A percentile compares a stretch with the other conserved stretches of the same genome.
phyloP scores from a whole-genome alignment of 1,140 invertebrate genomes.

The Drosophila teissieri region DNA sequence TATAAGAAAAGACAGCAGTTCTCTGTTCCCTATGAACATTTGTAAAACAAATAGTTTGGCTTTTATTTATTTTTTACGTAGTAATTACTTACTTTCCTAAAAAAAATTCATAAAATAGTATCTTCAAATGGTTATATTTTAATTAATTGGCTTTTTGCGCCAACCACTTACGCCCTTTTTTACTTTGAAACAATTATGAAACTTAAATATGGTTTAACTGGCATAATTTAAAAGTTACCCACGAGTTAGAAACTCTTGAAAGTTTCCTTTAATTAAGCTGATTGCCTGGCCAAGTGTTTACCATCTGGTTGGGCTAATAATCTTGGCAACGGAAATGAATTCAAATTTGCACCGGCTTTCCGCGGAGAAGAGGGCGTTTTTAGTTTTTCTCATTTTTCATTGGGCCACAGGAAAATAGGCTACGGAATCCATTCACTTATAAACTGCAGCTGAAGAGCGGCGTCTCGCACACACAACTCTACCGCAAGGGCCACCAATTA shows the following conservation, averaged over 20 bases:
- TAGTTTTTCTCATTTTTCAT: not conserved
- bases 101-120: too few relatives aligned
- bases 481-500: constrained; percentile 64
- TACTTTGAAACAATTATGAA: too few relatives aligned
- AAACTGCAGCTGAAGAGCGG: not conserved
- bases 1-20: too few relatives aligned
- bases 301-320: not conserved
- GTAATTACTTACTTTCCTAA: too few relatives aligned
- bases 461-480: constrained; percentile 17
- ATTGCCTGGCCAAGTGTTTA: constrained; percentile 1
- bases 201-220: too few relatives aligned
- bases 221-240: not conserved
- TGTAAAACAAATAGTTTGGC: too few relatives aligned
- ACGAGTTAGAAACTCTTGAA: not conserved
- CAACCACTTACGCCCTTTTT: too few relatives aligned
- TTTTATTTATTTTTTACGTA: too few relatives aligned
- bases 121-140: too few relatives aligned
- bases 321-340: not conserved
- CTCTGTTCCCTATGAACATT: too few relatives aligned
- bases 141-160: too few relatives aligned
- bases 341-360: not conserved
- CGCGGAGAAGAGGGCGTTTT: not conserved
- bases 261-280: not conserved
- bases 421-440: constrained; percentile 14
- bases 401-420: constrained; percentile 55